phyloP scores from a whole-genome alignment of 2,888 invertebrate genomes.

The Hemicrepidius hirtus region DNA sequence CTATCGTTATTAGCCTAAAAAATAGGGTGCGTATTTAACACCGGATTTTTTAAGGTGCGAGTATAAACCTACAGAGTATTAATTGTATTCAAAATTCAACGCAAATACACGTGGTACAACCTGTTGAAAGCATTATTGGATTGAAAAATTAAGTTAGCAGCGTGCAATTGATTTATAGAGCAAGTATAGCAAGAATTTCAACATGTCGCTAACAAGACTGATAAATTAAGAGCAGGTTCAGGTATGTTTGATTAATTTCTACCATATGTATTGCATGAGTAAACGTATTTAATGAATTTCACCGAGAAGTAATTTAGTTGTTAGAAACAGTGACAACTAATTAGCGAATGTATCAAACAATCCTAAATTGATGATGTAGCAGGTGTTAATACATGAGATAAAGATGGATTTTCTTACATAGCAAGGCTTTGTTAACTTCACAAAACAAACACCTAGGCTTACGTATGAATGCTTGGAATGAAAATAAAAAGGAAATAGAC shows the following conservation, averaged over 20 bases:
- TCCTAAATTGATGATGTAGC: too few species aligned
- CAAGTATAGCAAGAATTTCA: constrained; percentile 13
- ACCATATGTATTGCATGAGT: background rate
- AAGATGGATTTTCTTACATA: too few species aligned
- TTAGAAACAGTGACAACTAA: background rate
- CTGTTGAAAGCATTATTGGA: constrained; percentile 18
- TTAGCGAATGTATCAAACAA: background rate
- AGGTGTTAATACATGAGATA: too few species aligned
- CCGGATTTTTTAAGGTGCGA: too few species aligned
- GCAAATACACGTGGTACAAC: background rate
- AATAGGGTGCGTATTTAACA: too few species aligned
- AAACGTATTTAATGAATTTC: constrained; percentile 11
- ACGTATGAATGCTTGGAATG: background rate
- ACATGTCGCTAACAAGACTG: constrained; percentile 15
- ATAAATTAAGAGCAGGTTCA: constrained; percentile 8
- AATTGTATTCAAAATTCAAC: background rate
- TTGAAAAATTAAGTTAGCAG: constrained; percentile 14
- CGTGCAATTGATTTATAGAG: constrained; percentile 17
- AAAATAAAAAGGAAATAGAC: background rate
- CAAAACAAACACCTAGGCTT: background rate
- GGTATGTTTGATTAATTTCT: constrained; percentile 17
- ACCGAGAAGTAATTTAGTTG: background rate
- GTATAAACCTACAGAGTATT: too few species aligned
- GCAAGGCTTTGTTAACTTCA: too few species aligned
- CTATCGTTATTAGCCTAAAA: too few species aligned